Conservation (phyloP, 2,113 vertebrate species). For the Chrysemys picta region DNA sequence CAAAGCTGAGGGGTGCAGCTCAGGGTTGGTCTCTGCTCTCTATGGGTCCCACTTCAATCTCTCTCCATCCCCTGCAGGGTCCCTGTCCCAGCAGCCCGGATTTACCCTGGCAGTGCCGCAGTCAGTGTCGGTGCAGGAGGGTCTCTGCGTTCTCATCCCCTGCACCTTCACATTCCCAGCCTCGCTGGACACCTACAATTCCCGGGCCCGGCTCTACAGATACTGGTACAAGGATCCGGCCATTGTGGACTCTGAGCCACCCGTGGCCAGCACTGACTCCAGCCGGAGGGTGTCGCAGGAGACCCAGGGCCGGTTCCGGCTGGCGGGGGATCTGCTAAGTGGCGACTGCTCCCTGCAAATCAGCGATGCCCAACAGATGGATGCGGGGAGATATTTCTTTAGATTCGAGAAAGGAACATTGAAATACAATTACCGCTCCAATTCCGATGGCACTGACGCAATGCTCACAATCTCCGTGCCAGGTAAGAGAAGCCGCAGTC, state of each 20-base stretch:
- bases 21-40: background rate
- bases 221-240: background rate
- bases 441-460: too few relatives aligned
- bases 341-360: conserved; percentile 30
- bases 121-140: background rate
- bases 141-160: background rate
- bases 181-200: too few relatives aligned
- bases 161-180: background rate
- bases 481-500: background rate
- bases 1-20: too few relatives aligned
- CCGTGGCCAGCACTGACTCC: background rate
- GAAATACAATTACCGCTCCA: fast-evolving
- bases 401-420: fast-evolving
- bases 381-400: fast-evolving
- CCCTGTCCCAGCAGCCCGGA: fast-evolving
- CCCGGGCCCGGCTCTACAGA: background rate
- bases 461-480: background rate
- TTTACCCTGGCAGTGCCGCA: fast-evolving
- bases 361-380: background rate
- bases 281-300: fast-evolving
- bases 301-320: background rate
- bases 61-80: background rate
- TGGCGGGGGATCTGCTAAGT: background rate
- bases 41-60: background rate
- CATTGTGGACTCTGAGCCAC: fast-evolving